These are phyloP conservation scores for Premnoplex brunnescens DNA, from an alignment of 2,797 vertebrate genomes.

Conservation along the genomic window DNA sequence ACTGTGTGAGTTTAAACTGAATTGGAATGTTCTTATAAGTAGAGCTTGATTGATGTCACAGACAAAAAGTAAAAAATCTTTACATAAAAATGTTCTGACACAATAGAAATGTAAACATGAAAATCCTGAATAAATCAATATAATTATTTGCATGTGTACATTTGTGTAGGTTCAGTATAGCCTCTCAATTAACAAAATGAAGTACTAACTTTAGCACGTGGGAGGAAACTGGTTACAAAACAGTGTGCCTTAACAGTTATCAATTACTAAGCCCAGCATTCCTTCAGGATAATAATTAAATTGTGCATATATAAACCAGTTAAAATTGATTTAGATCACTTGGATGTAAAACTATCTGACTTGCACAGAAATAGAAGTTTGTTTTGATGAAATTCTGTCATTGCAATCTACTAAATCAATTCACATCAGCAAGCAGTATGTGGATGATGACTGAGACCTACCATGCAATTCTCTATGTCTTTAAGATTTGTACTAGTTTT, in stretches of 20 bases:
- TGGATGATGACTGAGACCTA: background rate
- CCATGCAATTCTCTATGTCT: background rate
- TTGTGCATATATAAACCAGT: background rate
- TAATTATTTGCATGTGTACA: background rate
- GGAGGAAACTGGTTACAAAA: background rate
- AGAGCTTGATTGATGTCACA: background rate
- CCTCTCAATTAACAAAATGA: background rate
- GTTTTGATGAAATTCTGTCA: background rate
- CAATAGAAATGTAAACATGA: background rate
- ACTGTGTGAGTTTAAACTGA: background rate
- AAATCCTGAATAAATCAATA: background rate
- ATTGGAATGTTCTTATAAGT: background rate
- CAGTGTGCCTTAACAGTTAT: background rate
- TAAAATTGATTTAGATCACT: background rate
- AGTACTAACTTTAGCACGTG: background rate
- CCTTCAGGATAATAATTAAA: slow-evolving; percentile 4
- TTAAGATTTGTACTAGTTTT: background rate
- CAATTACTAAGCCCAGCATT: background rate
- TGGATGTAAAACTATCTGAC: background rate
- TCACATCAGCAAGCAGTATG: background rate
- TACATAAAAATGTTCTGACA: background rate
- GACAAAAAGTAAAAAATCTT: background rate
- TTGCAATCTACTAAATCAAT: background rate
- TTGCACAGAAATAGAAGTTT: background rate
- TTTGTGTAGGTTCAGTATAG: background rate